phyloP scores from a whole-genome alignment of 2,888 invertebrate genomes.

The Lingula anatina region DNA sequence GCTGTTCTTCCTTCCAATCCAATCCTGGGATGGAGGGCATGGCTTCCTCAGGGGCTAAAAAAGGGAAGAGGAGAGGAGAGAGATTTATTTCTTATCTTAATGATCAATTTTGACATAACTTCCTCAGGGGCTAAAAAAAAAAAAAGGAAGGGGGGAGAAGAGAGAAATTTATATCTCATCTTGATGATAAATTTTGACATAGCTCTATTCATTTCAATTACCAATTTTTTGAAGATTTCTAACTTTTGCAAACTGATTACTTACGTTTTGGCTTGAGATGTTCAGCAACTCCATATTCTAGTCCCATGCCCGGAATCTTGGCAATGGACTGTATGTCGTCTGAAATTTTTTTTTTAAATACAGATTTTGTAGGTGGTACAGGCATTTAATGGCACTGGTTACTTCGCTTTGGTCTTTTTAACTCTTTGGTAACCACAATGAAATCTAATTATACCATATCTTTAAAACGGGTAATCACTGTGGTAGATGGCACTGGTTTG shows the following conservation, averaged over 20 bases:
- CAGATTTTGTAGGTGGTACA: no score
- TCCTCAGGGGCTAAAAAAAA: no score
- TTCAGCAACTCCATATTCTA: slow-evolving; percentile 82
- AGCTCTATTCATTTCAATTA: background rate
- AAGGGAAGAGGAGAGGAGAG: no score
- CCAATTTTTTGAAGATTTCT: background rate
- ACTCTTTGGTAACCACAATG: no score
- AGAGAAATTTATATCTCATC: background rate
- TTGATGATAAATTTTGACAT: background rate
- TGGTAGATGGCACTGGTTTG: no score
- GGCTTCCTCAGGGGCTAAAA: slow-evolving; percentile 26
- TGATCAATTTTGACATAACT: background rate
- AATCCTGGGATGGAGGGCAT: slow-evolving; percentile 41
- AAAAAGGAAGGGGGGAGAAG: background rate
- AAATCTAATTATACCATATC: slow-evolving; percentile 67
- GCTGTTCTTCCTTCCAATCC: slow-evolving; percentile 33
- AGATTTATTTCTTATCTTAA: slow-evolving; percentile 14
- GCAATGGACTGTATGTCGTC: no score
- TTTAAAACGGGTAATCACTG: slow-evolving; percentile 39
- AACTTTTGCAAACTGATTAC: background rate
- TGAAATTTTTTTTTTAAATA: no score
- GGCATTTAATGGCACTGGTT: no score
- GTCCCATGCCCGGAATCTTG: slow-evolving; percentile 99
- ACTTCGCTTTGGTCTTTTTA: no score
- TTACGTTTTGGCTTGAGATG: slow-evolving; percentile 31